These are phyloP conservation scores for Peromyscus melanophrys DNA, from an alignment of 2,797 vertebrate species.

Conservation along the genomic window DNA sequence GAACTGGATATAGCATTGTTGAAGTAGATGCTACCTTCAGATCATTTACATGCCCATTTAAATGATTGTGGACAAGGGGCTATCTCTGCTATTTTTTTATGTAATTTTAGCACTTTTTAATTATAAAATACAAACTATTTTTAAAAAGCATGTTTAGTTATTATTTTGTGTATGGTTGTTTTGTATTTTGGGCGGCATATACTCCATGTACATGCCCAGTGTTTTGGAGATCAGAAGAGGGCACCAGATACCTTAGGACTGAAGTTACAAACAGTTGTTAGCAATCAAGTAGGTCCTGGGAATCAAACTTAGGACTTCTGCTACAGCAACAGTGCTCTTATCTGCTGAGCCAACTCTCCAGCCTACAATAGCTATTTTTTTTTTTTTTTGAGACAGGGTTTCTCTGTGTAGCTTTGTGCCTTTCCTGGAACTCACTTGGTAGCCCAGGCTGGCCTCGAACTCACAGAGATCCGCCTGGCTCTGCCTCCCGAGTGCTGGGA, in stretches of 20 bases:
- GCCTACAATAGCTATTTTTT: background rate
- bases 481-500: too few relatives aligned
- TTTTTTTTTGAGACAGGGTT: too few relatives aligned
- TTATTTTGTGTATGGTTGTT: background rate
- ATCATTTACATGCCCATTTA: background rate
- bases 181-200: background rate
- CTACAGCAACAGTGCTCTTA: background rate
- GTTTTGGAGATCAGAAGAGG: background rate
- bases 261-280: background rate
- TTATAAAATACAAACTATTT: background rate
- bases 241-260: background rate
- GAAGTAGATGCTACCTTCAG: background rate
- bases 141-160: background rate
- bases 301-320: background rate
- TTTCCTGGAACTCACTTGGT: too few relatives aligned
- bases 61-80: background rate
- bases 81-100: background rate
- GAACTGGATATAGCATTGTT: background rate
- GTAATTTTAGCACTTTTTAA: background rate
- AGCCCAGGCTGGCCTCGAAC: too few relatives aligned
- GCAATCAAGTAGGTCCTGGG: background rate
- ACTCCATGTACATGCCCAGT: too few relatives aligned
- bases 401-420: too few relatives aligned
- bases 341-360: background rate
- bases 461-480: too few relatives aligned